Evolutionary conservation across 2,797 vertebrate species (phyloP), one percentile per base, ranked within the genome.

Genomic region (Phyllotis vaccarum): DNA sequence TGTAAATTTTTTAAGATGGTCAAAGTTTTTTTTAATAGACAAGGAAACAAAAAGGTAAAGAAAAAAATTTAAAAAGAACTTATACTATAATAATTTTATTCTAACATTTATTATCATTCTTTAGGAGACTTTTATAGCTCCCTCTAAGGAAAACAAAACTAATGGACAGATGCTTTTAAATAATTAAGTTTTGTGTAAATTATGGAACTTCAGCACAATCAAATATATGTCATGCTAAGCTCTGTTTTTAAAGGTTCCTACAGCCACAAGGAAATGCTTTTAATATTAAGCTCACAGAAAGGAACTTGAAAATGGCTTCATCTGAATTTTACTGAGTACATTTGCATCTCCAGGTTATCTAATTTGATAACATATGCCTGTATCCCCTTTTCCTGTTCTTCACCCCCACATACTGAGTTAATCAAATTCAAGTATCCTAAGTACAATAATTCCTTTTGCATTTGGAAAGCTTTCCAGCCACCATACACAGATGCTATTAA

Each of bases 401-500:
- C 64, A 89, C 94, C 91, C 78, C 58, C 80, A 60, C 80, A 46
- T 58, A 70, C 62, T 89, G 21, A 12, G 66, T 16, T 76, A 86
- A 95, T 94, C 52, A 86, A 9, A 95, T 94, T 81, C 91, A 76
- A 82, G 31, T 54, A n/a, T 43, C 56, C 62, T 87, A 68, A 94
- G 83, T 34, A 79, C 49, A 85, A 85, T 72, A 9, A 97, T 89
- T 91, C 43, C 83, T 91, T 94, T 75, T 90, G 60, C 21, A 68
- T 62, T 86, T 34, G 72, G 91, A 72, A 93, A 95, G 91, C n/a
- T 52, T 86, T 68, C 75, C 94, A 93, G 60, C 60, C 78, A 89
- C 79, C 89, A 81, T 56, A 72, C 16, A 80, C 68, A 88, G 43
- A 95, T 22, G 31, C 56, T 88, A 93, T 78, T 87, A 46, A 91